A percentile compares a stretch with the other conserved stretches of the same genome.
phyloP scores from a whole-genome alignment of 2,797 vertebrate genomes.

The Prionace glauca region DNA sequence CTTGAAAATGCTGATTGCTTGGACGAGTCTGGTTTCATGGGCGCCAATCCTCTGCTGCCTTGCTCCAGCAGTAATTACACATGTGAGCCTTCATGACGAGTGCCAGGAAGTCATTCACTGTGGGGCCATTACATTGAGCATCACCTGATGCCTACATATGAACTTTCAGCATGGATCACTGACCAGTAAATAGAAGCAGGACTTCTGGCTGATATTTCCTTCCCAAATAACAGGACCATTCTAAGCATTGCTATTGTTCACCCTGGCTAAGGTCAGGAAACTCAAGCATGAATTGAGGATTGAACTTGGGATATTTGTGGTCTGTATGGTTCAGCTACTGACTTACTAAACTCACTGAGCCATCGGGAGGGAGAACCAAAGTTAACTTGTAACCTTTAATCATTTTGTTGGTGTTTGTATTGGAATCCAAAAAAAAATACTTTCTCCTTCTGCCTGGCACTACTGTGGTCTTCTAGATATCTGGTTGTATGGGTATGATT shows the following conservation, averaged over 20 bases:
- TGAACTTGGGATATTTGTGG: neutral
- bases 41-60: neutral
- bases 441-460: neutral
- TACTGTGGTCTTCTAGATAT: neutral
- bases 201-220: too few species aligned
- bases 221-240: neutral
- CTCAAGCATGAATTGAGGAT: neutral
- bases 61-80: neutral
- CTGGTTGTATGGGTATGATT: neutral
- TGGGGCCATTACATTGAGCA: neutral
- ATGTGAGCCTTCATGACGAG: neutral
- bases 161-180: neutral
- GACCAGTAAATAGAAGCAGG: neutral
- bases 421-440: neutral
- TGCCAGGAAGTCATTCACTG: neutral
- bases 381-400: neutral
- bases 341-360: neutral
- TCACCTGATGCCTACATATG: neutral
- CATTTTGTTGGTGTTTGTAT: neutral
- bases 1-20: neutral
- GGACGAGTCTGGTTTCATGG: neutral
- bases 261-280: neutral
- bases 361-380: neutral
- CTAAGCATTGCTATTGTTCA: neutral
- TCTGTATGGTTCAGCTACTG: neutral